Evolutionary conservation across 2,888 invertebrate species (phyloP), one percentile per base, ranked within the genome.

Genomic region (Calameuta idolon): DNA sequence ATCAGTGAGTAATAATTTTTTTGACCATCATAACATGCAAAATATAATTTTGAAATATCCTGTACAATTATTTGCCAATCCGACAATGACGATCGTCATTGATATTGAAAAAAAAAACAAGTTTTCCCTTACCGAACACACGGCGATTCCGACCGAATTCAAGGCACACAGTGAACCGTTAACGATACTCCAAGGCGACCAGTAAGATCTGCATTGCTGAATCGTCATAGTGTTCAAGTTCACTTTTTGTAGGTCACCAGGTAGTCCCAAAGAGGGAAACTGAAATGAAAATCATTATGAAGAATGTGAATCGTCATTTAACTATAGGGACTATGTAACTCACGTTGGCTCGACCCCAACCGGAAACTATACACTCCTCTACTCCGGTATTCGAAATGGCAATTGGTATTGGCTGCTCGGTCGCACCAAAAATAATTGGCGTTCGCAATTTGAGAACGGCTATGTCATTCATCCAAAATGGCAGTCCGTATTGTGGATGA

Each of bases 351-450:
- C 55, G 23, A 23, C 55, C 55, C 55, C 55, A 55, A 15, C 55
- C 55, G 55, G 55, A 55, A 55, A 55, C 1, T 55, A 55, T 55
- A 9, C 55, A 55, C 23, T 55, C 9, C 23, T 55, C 11, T 11
- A 35, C 69, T 5, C n/a, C 74, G 12, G 40, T 35, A 15, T 77
- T n/a, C 4, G 75, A 34, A 40, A 15, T 69, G 11, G 74, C 77
- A 15, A 77, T 75, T 3, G 77, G 77, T 37, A 77, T 75, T 33
- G 77, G 77, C 34, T 37, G 69, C 73, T 77, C 77, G 4, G 40
- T 35, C n/a, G 74, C 77, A n/a, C 35, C 34, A 30, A 69, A 77
- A 11, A 68, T n/a, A 34, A 77, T 77, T 33, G 77, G 77, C 11
- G 75, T 33, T 15, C 31, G 74, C 1, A 77, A 71, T 15, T 77